Base-by-base conservation (phyloP, 1,140 invertebrate species). In the Grapholita molesta region DNA sequence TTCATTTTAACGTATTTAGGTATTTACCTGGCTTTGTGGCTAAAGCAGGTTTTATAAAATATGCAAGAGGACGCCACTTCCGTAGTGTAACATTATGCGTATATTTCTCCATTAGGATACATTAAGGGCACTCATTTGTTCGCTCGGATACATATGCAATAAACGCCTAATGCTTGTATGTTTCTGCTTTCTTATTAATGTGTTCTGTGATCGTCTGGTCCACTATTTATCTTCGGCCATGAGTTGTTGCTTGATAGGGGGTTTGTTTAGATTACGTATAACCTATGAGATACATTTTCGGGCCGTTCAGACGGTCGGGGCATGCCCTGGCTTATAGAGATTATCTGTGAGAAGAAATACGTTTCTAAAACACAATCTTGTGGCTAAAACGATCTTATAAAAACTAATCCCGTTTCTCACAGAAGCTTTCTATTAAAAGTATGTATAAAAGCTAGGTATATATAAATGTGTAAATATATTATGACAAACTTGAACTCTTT, bases 141-240 rank as follows among this genome's bases (percentile, higher is more conserved):
- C n/a, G 25, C 18, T 28, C 12, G 55, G 55, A 61, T 61, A 61
- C 55, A 61, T 61, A 61, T 6, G 53, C 53, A 25, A n/a, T 61
- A 15, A 61, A 32, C 55, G 24, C n/a, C 55, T 61, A 61, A 61
- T 61, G 55, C 24, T 1, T 57, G 53, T n/a, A n/a, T 25, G 53
- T 25, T 12, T 57, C 53, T 61, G 55, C 6, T 61, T 15, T 61
- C 25, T 61, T 61, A 61, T 61, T 61, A 61, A 61, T 61, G 28
- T 28, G n/a, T 15, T 25, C 25, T 61, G 55, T 61, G 18, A 61
- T 61, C 25, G 25, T 25, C 4, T 25, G 55, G 24, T n/a, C 55
- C 21, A 15, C 25, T 15, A 61, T 77, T 77, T 67, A 74, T 32
- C 61, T 67, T 33, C 30, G 53, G 71, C 48, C 42, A 21, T 48